Evolutionary conservation across 2,797 vertebrate species (phyloP).

Genomic region (Pachyuromys duprasi): DNA sequence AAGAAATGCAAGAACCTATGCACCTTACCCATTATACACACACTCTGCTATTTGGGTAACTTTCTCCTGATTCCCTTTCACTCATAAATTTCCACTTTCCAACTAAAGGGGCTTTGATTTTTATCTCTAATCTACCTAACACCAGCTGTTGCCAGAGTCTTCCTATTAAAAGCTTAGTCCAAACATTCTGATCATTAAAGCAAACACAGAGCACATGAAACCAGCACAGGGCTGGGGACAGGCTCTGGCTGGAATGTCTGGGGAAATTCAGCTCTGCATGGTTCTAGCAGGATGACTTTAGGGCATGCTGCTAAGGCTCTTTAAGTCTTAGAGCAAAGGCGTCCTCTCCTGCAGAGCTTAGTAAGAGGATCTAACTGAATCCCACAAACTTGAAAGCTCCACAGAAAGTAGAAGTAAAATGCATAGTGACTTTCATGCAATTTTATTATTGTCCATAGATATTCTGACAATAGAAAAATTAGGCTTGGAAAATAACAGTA

Average conservation of each 20-base stretch:
- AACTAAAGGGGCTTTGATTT: constrained; percentile 60
- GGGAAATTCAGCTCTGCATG: background rate
- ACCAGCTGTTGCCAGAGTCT: constrained; percentile 74
- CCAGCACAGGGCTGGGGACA: background rate
- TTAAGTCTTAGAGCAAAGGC: background rate
- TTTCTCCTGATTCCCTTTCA: constrained; percentile 33
- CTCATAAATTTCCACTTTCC: constrained; percentile 44
- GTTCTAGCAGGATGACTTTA: background rate
- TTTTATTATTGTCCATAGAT: constrained; percentile 22
- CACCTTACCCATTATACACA: background rate
- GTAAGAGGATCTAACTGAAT: constrained; percentile 22
- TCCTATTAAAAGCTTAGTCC: constrained; percentile 68
- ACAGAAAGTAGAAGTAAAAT: background rate
- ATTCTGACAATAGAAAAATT: constrained; percentile 16
- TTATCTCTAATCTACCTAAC: constrained; percentile 76
- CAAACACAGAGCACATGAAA: constrained; percentile 67
- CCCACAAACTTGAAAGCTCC: background rate
- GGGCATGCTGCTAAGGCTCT: background rate
- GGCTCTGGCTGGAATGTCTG: background rate
- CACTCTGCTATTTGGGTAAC: background rate
- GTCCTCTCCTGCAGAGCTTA: background rate
- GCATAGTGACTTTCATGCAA: background rate
- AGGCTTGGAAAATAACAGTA: background rate
- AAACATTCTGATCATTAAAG: constrained; percentile 77
- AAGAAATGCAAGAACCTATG: background rate